These are phyloP conservation scores for Pammene fasciana DNA, from an alignment of 2,888 invertebrate species.

Conservation along the genomic window DNA sequence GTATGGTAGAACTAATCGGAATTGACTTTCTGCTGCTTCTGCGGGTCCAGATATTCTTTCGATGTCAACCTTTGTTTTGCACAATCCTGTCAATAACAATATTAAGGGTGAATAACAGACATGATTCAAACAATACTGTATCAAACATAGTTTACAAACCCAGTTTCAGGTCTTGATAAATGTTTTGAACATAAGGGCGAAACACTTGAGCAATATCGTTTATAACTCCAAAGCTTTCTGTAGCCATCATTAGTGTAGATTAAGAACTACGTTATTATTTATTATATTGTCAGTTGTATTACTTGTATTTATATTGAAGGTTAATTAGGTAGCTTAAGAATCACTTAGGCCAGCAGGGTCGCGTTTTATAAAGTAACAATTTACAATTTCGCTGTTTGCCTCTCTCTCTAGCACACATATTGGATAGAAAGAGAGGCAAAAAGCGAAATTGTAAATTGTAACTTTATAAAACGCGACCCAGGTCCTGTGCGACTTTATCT, in stretches of 20 bases:
- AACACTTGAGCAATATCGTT: slow-evolving; percentile 71
- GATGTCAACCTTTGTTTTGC: slow-evolving; percentile 75
- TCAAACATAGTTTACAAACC: slow-evolving; percentile 55
- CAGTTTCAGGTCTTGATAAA: slow-evolving; percentile 74
- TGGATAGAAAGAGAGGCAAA: no score
- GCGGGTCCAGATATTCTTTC: slow-evolving; percentile 67
- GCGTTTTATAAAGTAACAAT: no score
- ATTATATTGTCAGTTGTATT: background rate
- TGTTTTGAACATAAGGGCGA: slow-evolving; percentile 72
- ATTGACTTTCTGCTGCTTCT: slow-evolving; percentile 78
- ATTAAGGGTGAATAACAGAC: background rate
- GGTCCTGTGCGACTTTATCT: background rate
- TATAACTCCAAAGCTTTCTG: slow-evolving; percentile 60
- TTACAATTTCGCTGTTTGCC: no score
- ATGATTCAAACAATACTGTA: no score
- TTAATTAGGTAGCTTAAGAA: background rate
- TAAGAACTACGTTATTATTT: no score
- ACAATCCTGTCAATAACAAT: slow-evolving; percentile 63
- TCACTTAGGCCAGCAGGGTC: background rate
- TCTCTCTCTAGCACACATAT: no score
- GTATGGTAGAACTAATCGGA: slow-evolving; percentile 86
- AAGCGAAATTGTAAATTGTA: no score
- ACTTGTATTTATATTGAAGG: background rate
- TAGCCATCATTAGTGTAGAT: slow-evolving; percentile 53
- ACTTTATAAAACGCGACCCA: no score